A percentile compares a stretch with the other conserved stretches of the same genome.
Conservation (phyloP, 2,888 invertebrate genomes). For the Pollenia griseotomentosa region DNA sequence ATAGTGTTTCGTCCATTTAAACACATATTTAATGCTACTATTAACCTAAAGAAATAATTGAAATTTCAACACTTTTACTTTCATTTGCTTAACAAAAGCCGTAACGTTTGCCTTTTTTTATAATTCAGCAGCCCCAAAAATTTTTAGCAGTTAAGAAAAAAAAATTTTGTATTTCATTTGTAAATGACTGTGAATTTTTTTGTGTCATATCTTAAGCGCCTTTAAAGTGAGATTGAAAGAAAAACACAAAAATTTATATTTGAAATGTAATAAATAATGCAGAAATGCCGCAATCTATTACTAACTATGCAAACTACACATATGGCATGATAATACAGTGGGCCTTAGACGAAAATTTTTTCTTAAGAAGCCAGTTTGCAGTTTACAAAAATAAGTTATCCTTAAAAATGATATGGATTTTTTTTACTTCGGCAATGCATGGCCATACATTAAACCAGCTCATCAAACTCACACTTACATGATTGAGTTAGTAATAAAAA, state of each 20-base stretch:
- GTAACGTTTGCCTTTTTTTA: constrained; percentile 26
- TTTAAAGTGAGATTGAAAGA: constrained; percentile 12
- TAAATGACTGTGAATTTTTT: constrained; percentile 66
- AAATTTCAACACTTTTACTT: constrained; percentile 72
- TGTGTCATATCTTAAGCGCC: constrained; percentile 67
- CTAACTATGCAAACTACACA: constrained; percentile 4
- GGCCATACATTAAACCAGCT: too few relatives aligned
- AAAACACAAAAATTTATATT: constrained; percentile 29
- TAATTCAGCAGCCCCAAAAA: constrained; percentile 27
- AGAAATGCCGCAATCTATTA: constrained; percentile 60
- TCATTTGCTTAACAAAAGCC: constrained; percentile 68
- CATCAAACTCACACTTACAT: too few relatives aligned
- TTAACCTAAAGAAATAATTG: constrained; percentile 66
- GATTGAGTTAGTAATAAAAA: too few relatives aligned
- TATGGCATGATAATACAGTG: constrained; percentile 38
- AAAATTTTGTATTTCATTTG: constrained; percentile 50
- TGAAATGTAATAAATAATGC: constrained; percentile 64
- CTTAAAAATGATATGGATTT: too few relatives aligned
- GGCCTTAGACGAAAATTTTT: background rate
- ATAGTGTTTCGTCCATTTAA: constrained; percentile 30
- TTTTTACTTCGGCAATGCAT: too few relatives aligned
- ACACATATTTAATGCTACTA: constrained; percentile 53
- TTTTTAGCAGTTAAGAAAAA: constrained; percentile 16
- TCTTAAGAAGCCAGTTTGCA: too few relatives aligned
- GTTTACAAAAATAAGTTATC: too few relatives aligned